These are phyloP conservation scores for Ivindomyrus marchei DNA, from an alignment of 2,113 vertebrate genomes.

Conservation along the genomic window DNA sequence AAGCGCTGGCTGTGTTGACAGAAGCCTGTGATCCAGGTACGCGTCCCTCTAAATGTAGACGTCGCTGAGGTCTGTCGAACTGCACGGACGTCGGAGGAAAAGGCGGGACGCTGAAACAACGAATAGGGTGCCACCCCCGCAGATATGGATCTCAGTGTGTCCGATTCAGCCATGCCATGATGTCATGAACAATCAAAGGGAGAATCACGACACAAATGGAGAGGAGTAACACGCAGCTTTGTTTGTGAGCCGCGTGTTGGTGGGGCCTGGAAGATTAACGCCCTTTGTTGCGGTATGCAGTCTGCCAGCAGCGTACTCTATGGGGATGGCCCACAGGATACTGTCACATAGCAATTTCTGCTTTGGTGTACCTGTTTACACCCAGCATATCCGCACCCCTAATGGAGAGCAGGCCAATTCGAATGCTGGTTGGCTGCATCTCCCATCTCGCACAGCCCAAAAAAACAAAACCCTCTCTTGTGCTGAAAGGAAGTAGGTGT, in stretches of 20 bases:
- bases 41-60: not conserved
- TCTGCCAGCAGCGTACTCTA: not conserved
- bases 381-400: not conserved
- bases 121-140: not conserved
- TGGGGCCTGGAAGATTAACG: not conserved
- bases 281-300: not conserved
- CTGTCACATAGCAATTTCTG: not conserved
- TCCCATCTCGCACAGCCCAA: not conserved
- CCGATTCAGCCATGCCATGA: slow-evolving; percentile 14
- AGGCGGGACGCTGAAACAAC: not conserved
- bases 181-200: slow-evolving; percentile 11
- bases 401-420: not conserved
- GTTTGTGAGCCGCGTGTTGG: not conserved
- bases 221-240: not conserved
- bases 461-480: not conserved
- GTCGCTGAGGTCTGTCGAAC: not conserved
- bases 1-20: not conserved
- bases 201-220: not conserved
- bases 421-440: not conserved
- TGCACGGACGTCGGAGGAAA: not conserved
- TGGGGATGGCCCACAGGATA: not conserved
- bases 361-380: not conserved
- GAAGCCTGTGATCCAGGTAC: not conserved
- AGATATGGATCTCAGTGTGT: slow-evolving; percentile 5
- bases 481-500: not conserved